A percentile compares a stretch with the other conserved stretches of the same genome.
These are phyloP conservation scores for Caretta caretta DNA, from an alignment of 2,113 vertebrate species.

Conservation along the genomic window DNA sequence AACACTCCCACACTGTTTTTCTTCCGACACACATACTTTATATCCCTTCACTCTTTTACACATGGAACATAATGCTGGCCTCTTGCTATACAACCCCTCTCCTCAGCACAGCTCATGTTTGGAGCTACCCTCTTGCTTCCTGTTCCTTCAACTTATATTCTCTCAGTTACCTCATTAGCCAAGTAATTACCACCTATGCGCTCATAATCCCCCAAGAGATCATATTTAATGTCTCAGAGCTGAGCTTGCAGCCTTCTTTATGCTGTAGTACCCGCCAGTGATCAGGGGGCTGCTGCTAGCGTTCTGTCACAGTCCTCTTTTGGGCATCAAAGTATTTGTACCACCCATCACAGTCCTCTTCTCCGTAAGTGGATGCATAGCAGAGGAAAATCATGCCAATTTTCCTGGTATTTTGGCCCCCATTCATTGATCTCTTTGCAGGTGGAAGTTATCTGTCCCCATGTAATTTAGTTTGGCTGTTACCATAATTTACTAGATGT, in stretches of 20 bases:
- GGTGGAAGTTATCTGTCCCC: not conserved
- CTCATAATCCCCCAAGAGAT: not conserved
- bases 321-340: not conserved
- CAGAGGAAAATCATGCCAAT: not conserved
- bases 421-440: not conserved
- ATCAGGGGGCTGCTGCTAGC: too few species aligned
- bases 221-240: not conserved
- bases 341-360: not conserved
- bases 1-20: not conserved
- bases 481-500: not conserved
- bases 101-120: not conserved
- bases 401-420: not conserved
- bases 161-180: not conserved
- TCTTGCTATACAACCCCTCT: not conserved
- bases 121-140: not conserved
- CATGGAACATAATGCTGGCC: too few species aligned
- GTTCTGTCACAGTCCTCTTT: not conserved
- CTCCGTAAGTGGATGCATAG: not conserved
- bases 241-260: not conserved
- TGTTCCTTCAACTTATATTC: not conserved
- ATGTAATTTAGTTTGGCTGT: not conserved
- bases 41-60: too few species aligned
- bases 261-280: not conserved
- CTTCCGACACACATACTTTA: too few species aligned
- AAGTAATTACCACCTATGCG: not conserved